Base-by-base conservation (phyloP, 1,140 invertebrate species). In the Anadara kagoshimensis region DNA sequence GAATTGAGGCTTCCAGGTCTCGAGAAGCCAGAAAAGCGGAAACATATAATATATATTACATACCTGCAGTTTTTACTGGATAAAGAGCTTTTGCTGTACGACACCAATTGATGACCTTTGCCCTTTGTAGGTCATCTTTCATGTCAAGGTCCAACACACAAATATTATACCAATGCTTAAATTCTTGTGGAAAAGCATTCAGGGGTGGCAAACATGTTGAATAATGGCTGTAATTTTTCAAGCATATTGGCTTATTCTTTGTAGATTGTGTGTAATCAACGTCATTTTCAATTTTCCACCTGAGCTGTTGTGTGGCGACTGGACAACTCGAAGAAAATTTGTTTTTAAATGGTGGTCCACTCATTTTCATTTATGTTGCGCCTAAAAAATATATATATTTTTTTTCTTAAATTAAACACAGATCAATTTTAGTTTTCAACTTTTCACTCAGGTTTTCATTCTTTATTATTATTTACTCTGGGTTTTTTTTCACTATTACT, bases 71-170 rank as follows among this genome's bases (percentile, higher is more conserved):
- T 53, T 70, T 73, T 5, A 86, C 4, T 0, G 85, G 80, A 51
- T 79, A 75, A 22, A 85, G 49, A 18, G 44, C 18, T 45, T 79
- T 80, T 7, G 77, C 74, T 43, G 77, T 80, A 11, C 79, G 54
- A 76, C 85, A 86, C 85, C 85, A 86, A 71, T 86, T 86, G 54
- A 86, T 80, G 18, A 82, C 68, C 26, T 76, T 75, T n/a, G 73
- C n/a, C 26, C 59, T 58, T 69, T 83, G 75, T 1, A 86, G 78
- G 44, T 81, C 80, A 26, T 76, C 58, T 62, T 78, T 78, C 67
- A 81, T 78, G 36, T 81, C 79, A 14, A 44, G 16, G 58, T 86
- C 85, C 54, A 80, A 43, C 2, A 84, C 47, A 36, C 24, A 67
- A 0, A 75, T 41, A 8, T 74, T 65, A 29, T 78, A 75, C 20